Base-by-base conservation (phyloP, 2,113 vertebrate genomes). In the Stegostoma tigrinum region DNA sequence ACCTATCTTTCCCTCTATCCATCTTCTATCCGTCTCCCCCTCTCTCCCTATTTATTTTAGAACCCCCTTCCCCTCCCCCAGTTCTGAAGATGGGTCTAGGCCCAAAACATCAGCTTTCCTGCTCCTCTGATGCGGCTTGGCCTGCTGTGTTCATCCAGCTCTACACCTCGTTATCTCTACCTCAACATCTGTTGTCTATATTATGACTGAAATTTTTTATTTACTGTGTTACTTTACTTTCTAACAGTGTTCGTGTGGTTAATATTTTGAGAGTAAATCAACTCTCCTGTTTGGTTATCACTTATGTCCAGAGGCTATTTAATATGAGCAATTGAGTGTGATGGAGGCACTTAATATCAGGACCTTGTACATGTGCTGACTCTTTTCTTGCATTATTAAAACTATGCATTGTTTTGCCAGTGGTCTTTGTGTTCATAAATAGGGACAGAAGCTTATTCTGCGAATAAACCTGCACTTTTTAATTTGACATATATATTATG, bases 401-500 rank as follows among this genome's bases (percentile, higher is more conserved):
- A 66, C 55, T n/a, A 4, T 66, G 55, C 12, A 64, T 30, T 4
- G 42, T 52, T 89, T 55, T 89, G 86, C 23, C 21, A 17, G 5
- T 52, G 42, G 42, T 8, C 4, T 89, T 10, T 66, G 17, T 21
- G 34, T 93, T n/a, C 52, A 64, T 19, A 12, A 21, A 2, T 12
- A 52, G 17, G 38, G 12, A 21, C 21, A 48, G 80, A 85, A 86
- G 55, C 86, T 12, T 30, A 15, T 61, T 70, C 5, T 34, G 30
- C 34, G 52, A 52, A 30, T 30, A 45, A 38, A 27, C 23, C 30
- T 30, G 23, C 5, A 61, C 72, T 45, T n/a, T 24, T n/a, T 24
- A 64, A 61, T 95, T 45, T 24, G 19, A 19, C 52, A 23, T 66
- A 17, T 4, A 55, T 45, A 8, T 96, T 45, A 21, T 96, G 96